A percentile compares a stretch with the other conserved stretches of the same genome.
phyloP scores from a whole-genome alignment of 2,888 invertebrate species.

The Vanessa cardui region DNA sequence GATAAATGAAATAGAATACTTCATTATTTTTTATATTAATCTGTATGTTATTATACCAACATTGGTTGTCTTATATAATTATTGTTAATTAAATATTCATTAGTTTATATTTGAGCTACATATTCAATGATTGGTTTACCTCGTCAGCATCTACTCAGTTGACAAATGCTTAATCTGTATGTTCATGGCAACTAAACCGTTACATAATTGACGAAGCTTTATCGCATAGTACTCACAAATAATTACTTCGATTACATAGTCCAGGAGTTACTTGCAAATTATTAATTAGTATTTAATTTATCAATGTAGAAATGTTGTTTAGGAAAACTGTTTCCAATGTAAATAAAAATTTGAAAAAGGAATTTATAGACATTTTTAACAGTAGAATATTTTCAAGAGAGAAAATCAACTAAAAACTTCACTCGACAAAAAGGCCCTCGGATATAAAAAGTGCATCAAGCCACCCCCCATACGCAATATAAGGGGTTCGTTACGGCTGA shows the following conservation, averaged over 20 bases:
- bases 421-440: neutral
- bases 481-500: slow-evolving; percentile 20
- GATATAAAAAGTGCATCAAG: slow-evolving; percentile 10
- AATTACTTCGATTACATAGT: slow-evolving; percentile 15
- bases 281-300: neutral
- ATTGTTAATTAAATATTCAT: too few relatives aligned
- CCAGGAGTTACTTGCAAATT: slow-evolving; percentile 14
- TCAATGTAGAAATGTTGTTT: neutral
- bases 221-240: slow-evolving; percentile 16
- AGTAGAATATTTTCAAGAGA: neutral
- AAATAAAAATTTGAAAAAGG: too few relatives aligned
- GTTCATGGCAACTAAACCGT: slow-evolving; percentile 12
- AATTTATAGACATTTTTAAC: neutral
- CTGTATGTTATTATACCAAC: too few relatives aligned
- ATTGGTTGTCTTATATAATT: too few relatives aligned
- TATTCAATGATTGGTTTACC: neutral
- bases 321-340: too few relatives aligned
- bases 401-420: neutral
- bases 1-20: too few relatives aligned
- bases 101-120: too few relatives aligned
- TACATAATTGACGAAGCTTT: slow-evolving; percentile 30
- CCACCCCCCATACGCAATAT: slow-evolving; percentile 18
- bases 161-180: neutral
- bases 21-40: too few relatives aligned
- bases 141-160: too few relatives aligned